phyloP scores from a whole-genome alignment of 2,113 vertebrate species.

The Clarias macrocephalus region DNA sequence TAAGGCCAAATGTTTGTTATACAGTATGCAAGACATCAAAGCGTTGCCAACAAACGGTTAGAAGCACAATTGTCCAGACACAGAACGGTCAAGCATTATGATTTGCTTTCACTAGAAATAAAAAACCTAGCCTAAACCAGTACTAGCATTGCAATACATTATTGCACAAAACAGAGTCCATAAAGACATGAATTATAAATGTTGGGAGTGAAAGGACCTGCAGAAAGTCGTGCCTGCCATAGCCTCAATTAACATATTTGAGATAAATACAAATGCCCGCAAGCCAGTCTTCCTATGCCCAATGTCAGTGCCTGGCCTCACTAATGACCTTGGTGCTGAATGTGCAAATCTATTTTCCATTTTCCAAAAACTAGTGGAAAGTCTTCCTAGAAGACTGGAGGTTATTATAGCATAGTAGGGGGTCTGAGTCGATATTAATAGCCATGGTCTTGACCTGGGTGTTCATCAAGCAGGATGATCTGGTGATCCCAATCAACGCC shows the following conservation, averaged over 20 bases:
- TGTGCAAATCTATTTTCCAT: not conserved
- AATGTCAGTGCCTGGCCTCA: not conserved
- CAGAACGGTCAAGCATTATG: not conserved
- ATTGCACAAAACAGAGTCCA: not conserved
- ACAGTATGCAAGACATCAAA: too few species aligned
- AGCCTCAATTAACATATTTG: not conserved
- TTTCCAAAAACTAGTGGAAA: not conserved
- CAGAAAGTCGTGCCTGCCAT: not conserved
- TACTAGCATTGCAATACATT: not conserved
- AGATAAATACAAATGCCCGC: not conserved
- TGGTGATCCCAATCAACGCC: too few species aligned
- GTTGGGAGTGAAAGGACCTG: not conserved
- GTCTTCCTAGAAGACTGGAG: not conserved
- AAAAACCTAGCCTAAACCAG: not conserved
- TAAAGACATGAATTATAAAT: not conserved
- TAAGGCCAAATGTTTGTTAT: not conserved
- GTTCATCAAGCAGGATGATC: not conserved
- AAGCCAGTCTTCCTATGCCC: not conserved
- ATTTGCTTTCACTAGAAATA: not conserved
- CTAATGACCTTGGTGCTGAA: not conserved
- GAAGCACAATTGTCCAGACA: not conserved
- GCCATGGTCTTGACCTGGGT: not conserved
- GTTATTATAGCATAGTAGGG: not conserved
- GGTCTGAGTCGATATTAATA: not conserved
- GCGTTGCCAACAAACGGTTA: not conserved